Conservation (phyloP, 2,113 vertebrate species). For the Bubo blakistoni region DNA sequence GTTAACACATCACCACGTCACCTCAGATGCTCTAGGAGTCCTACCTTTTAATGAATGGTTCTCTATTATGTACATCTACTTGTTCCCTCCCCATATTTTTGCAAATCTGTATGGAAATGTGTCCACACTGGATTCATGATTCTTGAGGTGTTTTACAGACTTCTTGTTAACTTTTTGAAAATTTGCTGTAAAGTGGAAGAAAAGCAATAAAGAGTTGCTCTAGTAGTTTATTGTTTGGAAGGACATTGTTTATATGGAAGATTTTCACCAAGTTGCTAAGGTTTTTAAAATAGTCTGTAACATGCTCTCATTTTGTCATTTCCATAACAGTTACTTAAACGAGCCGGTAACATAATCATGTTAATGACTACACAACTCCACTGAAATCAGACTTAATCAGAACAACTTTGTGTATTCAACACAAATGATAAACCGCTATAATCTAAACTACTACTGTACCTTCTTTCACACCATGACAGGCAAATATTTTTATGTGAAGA, state of each 20-base stretch:
- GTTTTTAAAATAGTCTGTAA: background rate
- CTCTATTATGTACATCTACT: rapidly evolving
- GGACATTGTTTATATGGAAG: background rate
- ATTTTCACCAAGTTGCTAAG: background rate
- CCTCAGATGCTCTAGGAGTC: background rate
- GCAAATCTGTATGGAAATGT: background rate
- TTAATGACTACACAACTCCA: background rate
- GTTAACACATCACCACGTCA: background rate
- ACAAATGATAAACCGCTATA: background rate
- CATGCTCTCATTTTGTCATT: background rate
- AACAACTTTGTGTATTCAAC: background rate
- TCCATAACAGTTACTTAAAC: background rate
- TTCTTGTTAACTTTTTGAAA: background rate
- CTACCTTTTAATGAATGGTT: rapidly evolving
- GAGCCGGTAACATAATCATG: background rate
- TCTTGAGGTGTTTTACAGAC: background rate
- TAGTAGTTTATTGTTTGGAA: background rate
- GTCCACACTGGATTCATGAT: too few species aligned
- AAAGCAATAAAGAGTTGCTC: background rate
- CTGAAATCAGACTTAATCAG: background rate
- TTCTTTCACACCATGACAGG: background rate
- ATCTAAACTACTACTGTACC: background rate
- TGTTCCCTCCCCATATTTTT: background rate
- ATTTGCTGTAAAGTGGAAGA: background rate
- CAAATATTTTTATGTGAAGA: background rate